These are phyloP conservation scores for Monopis laevigella DNA, from an alignment of 2,888 invertebrate species.

Conservation along the genomic window DNA sequence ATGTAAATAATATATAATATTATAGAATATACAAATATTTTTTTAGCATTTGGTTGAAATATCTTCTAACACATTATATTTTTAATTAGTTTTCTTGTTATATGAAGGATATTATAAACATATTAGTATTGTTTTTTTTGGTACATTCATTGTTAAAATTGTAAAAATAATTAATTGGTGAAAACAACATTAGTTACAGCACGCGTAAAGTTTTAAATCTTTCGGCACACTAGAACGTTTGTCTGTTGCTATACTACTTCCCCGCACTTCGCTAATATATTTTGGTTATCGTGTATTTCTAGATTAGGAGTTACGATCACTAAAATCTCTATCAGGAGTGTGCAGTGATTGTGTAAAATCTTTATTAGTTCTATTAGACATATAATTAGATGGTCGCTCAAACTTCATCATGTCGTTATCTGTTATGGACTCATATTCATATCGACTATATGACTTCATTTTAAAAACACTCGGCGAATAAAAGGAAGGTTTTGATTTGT, in stretches of 20 bases:
- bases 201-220: slow-evolving; percentile 68
- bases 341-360: slow-evolving; percentile 1
- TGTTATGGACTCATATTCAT: slow-evolving; percentile 18
- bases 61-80: too few species aligned
- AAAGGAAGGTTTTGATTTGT: too few species aligned
- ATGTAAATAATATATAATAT: too few species aligned
- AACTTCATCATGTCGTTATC: slow-evolving; percentile 20
- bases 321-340: background rate
- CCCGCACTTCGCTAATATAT: slow-evolving; percentile 42
- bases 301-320: background rate
- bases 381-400: slow-evolving; percentile 25
- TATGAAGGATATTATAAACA: too few species aligned
- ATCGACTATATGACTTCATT: slow-evolving; percentile 5
- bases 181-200: too few species aligned
- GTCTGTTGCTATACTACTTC: slow-evolving; percentile 23
- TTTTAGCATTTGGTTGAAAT: too few species aligned
- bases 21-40: too few species aligned
- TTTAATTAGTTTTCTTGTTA: too few species aligned
- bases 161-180: too few species aligned
- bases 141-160: too few species aligned
- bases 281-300: slow-evolving; percentile 30
- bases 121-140: too few species aligned
- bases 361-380: slow-evolving; percentile 13
- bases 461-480: too few species aligned
- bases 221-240: slow-evolving; percentile 39